A percentile compares a stretch with the other conserved stretches of the same genome.
phyloP scores from a whole-genome alignment of 2,888 invertebrate species.

The Drosophila merina region DNA sequence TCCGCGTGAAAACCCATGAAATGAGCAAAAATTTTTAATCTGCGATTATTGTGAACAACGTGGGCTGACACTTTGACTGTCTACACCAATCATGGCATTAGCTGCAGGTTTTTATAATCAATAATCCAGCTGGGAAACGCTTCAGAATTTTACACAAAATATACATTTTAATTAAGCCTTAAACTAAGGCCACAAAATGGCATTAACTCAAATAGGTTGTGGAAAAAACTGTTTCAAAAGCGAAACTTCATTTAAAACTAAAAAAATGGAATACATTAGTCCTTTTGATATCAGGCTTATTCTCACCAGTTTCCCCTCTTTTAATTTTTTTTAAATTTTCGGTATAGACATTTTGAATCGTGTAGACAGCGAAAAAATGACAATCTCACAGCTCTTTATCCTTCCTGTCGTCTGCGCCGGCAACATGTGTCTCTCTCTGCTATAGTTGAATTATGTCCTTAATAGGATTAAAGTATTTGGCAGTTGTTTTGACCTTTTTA shows the following conservation, averaged over 20 bases:
- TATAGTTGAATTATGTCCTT: slow-evolving; percentile 83
- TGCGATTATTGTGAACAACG: slow-evolving; percentile 41
- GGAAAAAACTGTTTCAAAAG: neutral
- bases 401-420: slow-evolving; percentile 75
- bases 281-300: slow-evolving; percentile 8
- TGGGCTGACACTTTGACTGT: slow-evolving; percentile 28
- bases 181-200: neutral
- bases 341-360: slow-evolving; percentile 15
- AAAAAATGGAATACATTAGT: slow-evolving; percentile 4
- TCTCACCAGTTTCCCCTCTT: slow-evolving; percentile 17
- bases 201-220: neutral
- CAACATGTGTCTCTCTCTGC: slow-evolving; percentile 81
- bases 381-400: slow-evolving; percentile 69
- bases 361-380: slow-evolving; percentile 65
- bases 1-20: slow-evolving; percentile 59
- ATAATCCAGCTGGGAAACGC: slow-evolving; percentile 27
- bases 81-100: slow-evolving; percentile 21
- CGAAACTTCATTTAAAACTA: neutral
- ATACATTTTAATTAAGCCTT: neutral
- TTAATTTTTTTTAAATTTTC: slow-evolving; percentile 26
- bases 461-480: slow-evolving; percentile 83
- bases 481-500: slow-evolving; percentile 73
- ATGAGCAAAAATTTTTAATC: slow-evolving; percentile 67
- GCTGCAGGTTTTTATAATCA: slow-evolving; percentile 36
- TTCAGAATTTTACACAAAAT: neutral